A percentile compares a stretch with the other conserved stretches of the same genome.
phyloP scores from a whole-genome alignment of 1,140 invertebrate genomes.

The Mizuhopecten yessoensis region DNA sequence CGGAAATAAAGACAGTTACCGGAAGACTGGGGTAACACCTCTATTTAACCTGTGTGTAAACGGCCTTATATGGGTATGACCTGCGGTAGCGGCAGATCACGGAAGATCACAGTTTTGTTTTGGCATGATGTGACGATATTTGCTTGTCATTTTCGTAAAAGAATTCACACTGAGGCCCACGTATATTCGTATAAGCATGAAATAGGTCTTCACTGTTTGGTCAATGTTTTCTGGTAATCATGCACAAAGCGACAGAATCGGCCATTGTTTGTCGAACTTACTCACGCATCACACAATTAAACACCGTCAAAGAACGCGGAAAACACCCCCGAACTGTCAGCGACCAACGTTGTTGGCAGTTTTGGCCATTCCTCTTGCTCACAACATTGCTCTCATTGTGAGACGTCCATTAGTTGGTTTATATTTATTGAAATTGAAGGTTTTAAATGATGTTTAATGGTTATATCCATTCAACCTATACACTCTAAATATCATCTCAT shows the following conservation, averaged over 20 bases:
- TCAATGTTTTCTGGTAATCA: neutral
- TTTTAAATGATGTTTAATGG: neutral
- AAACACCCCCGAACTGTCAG: neutral
- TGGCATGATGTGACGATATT: slow-evolving; percentile 33
- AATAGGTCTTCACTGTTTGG: neutral
- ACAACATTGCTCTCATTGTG: neutral
- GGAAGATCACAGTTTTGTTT: neutral
- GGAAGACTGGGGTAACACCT: neutral
- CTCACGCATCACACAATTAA: neutral
- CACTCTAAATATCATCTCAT: neutral
- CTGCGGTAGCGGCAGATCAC: neutral
- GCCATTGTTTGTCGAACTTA: neutral
- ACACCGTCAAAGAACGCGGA: neutral
- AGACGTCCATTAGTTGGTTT: neutral
- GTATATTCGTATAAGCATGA: slow-evolving; percentile 30
- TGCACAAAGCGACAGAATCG: neutral
- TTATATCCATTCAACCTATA: neutral
- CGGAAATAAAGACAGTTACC: neutral
- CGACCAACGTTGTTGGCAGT: neutral
- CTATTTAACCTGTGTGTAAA: neutral
- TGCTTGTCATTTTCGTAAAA: slow-evolving; percentile 8
- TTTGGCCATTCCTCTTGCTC: neutral
- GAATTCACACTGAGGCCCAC: slow-evolving; percentile 29
- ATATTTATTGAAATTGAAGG: neutral
- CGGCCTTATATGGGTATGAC: neutral